A percentile compares a stretch with the other conserved stretches of the same genome.
Evolutionary conservation across 2,888 invertebrate species (phyloP).

Genomic region (Brenthis ino): DNA sequence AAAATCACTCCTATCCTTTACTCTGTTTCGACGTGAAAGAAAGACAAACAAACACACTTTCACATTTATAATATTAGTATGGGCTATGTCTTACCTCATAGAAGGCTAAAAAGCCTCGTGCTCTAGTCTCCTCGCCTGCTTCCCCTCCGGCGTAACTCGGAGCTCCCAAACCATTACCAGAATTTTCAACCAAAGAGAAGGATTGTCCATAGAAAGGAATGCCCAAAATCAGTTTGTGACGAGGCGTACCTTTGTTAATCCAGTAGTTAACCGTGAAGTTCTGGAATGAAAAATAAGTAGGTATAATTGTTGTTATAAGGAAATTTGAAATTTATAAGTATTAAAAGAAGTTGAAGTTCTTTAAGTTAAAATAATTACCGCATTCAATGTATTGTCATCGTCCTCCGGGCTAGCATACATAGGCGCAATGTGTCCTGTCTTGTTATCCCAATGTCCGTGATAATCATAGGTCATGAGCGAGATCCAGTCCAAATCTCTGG

Average conservation of each 20-base stretch:
- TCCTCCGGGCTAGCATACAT: conserved; percentile 90
- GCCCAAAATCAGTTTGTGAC: conserved; percentile 91
- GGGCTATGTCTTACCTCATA: conserved; percentile 86
- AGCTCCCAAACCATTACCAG: conserved; percentile 86
- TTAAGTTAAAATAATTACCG: conserved; percentile 69
- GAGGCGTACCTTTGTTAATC: conserved; percentile 90
- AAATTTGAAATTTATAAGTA: too few relatives aligned
- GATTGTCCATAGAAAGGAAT: conserved; percentile 95
- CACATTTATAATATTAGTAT: too few relatives aligned
- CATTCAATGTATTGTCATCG: conserved; percentile 89
- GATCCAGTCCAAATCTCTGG: conserved; percentile 92
- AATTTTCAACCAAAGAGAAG: conserved; percentile 88
- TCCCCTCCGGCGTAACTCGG: conserved; percentile 93
- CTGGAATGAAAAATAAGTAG: conserved; percentile 59
- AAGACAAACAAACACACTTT: too few relatives aligned
- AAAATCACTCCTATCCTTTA: too few relatives aligned
- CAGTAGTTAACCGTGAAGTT: conserved; percentile 95
- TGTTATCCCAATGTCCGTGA: conserved; percentile 95
- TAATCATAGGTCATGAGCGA: conserved; percentile 96
- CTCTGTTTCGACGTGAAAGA: too few relatives aligned
- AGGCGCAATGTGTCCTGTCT: conserved; percentile 94
- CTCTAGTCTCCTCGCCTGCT: conserved; percentile 93
- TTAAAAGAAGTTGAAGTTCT: neutral
- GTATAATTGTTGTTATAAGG: neutral
- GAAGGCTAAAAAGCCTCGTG: conserved; percentile 93